These are phyloP conservation scores for Trididemnum miniatum DNA, from an alignment of 23 tunicate species.

Conservation along the genomic window DNA sequence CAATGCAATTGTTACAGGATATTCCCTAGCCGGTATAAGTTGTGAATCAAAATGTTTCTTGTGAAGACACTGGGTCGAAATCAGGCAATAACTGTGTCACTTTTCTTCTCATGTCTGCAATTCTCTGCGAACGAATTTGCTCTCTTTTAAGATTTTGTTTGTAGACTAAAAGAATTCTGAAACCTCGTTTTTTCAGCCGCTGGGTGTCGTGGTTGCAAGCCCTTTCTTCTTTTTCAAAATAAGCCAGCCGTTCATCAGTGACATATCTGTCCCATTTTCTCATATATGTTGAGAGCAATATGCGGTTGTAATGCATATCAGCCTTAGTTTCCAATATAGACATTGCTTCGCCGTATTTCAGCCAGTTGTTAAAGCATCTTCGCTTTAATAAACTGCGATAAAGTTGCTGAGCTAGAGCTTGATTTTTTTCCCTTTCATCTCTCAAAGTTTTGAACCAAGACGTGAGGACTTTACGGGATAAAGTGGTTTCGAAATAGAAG, in stretches of 20 bases:
- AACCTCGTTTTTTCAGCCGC: constrained; percentile 32
- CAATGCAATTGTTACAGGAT: too few relatives aligned
- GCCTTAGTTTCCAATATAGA: constrained; percentile 66
- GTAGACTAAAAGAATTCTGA: constrained; percentile 40
- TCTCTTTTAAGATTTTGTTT: constrained; percentile 32
- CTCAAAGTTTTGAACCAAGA: constrained; percentile 25
- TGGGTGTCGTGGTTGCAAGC: constrained; percentile 42
- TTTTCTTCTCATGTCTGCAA: constrained; percentile 62
- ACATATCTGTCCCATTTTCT: constrained; percentile 44
- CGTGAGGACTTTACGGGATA: constrained; percentile 16
- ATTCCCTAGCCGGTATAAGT: too few relatives aligned
- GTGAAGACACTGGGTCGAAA: constrained; percentile 20
- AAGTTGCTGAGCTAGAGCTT: constrained; percentile 25
- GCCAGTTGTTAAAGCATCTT: constrained; percentile 45
- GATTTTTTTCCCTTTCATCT: constrained; percentile 14
- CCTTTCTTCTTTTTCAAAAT: constrained; percentile 36
- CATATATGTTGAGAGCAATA: background rate
- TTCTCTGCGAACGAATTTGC: constrained; percentile 17
- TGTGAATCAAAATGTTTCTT: background rate
- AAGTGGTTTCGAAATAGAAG: constrained; percentile 7
- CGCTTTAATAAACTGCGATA: constrained; percentile 5
- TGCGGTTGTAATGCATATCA: constrained; percentile 26
- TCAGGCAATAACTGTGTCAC: constrained; percentile 63
- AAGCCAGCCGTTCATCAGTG: constrained; percentile 39
- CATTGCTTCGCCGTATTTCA: constrained; percentile 71